A percentile compares a stretch with the other conserved stretches of the same genome.
Evolutionary conservation across 2,113 vertebrate species (phyloP).

Genomic region (Tetraodon nigroviridis): DNA sequence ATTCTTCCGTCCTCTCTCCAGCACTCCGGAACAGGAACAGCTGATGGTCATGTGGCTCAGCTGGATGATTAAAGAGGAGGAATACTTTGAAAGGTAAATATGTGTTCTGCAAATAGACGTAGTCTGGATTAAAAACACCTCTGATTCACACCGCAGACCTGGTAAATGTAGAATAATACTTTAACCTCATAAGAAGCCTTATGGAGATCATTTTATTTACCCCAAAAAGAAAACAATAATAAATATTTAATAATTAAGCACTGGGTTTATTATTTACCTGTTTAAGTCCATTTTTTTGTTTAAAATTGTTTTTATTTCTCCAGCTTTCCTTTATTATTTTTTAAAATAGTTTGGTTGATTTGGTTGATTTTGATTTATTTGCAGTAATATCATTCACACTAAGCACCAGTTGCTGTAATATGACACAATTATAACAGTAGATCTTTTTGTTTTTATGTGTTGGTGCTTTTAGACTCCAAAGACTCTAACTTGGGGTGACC

Average conservation of each 20-base stretch:
- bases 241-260: neutral
- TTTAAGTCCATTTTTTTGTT: neutral
- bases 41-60: conserved; percentile 98
- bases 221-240: neutral
- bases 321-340: neutral
- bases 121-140: neutral
- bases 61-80: conserved; percentile 99
- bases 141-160: neutral
- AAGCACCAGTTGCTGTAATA: too few species aligned
- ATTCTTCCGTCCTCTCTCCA: conserved; percentile 57
- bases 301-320: neutral
- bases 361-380: neutral
- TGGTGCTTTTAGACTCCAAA: too few species aligned
- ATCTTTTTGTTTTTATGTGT: too few species aligned
- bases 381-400: too few species aligned
- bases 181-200: neutral
- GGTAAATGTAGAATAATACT: neutral
- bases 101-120: too few species aligned
- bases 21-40: conserved; percentile 95
- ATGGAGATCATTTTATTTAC: neutral
- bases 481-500: neutral
- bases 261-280: neutral
- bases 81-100: conserved; percentile 96
- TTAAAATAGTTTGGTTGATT: neutral
- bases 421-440: too few species aligned